Base-by-base conservation (phyloP, 35 echinoderm and acorn worm species). In the Patiria miniata region DNA sequence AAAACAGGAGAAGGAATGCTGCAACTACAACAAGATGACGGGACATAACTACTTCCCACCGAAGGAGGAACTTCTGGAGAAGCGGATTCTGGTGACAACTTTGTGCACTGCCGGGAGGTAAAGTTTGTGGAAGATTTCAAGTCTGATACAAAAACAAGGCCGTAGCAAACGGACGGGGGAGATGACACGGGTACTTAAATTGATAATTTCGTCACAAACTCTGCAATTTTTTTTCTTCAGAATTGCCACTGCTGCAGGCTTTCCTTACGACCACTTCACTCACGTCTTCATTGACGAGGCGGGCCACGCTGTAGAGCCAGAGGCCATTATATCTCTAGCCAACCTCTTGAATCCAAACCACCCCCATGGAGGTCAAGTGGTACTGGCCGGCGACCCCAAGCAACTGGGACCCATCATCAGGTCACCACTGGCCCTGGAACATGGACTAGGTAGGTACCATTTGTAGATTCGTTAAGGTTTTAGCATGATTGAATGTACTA, bases 201-300 rank as follows among this genome's bases (percentile, higher is more conserved):
- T n/a, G n/a, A n/a, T n/a, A n/a, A n/a, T n/a, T n/a, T n/a, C n/a
- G n/a, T n/a, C n/a, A n/a, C n/a, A n/a, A n/a, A n/a, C n/a, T n/a
- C n/a, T n/a, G n/a, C n/a, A n/a, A n/a, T n/a, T n/a, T n/a, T n/a
- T n/a, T n/a, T n/a, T n/a, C n/a, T 9, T 69, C 40, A 98, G 96
- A 51, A 51, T 98, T 10, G 96, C 90, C 36, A 32, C 77, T 32
- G 83, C 89, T 2, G 38, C 52, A 36, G 39, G 21, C 30, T 78
- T 82, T 54, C 87, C 91, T 22, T 21, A 69, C 23, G 78, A 80
- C 37, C 78, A 80, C 65, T 95, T 95, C 89, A 91, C 93, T 10
- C 93, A 95, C 65, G 80, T 95, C 51, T 91, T 95, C 89, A 83
- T 95, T 39, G 93, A 95, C 54, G 93, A 95, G 85, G 88, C 93